phyloP scores from a whole-genome alignment of 2,113 vertebrate species.

The Cranoglanis bouderius region DNA sequence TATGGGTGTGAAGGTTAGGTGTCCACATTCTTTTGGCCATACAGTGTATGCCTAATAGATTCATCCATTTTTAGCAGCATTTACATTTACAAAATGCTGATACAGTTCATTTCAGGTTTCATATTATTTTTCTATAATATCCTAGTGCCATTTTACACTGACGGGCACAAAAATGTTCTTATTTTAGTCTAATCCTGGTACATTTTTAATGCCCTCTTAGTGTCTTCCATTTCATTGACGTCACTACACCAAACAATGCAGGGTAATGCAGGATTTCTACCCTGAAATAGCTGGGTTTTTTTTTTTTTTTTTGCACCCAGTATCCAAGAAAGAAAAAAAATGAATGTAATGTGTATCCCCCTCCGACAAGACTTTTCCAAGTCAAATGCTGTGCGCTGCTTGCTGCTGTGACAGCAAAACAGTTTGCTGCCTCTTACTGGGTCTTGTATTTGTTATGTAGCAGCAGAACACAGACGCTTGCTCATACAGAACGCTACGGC shows the following conservation, averaged over 20 bases:
- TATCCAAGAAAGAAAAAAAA: not conserved
- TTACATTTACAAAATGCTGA: not conserved
- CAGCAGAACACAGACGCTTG: conserved; percentile 36
- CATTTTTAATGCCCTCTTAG: not conserved
- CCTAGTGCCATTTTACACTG: not conserved
- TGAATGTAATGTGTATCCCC: conserved; percentile 14
- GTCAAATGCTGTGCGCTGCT: not conserved
- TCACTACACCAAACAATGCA: not conserved
- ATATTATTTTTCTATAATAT: not conserved
- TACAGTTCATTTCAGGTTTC: not conserved
- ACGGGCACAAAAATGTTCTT: not conserved
- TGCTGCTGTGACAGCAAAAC: conserved; percentile 38
- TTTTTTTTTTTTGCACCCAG: not conserved
- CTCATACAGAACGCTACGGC: conserved; percentile 38
- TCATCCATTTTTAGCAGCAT: not conserved
- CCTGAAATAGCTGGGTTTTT: not conserved
- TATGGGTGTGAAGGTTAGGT: not conserved
- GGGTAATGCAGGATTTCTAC: not conserved
- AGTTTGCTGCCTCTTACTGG: conserved; percentile 47
- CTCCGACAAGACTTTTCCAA: conserved; percentile 28
- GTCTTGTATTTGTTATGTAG: conserved; percentile 25
- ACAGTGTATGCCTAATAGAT: not conserved
- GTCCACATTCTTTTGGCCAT: not conserved
- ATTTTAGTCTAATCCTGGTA: not conserved
- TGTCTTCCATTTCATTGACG: not conserved